Evolutionary conservation across 2,113 vertebrate species (phyloP).

Genomic region (Athene noctua): DNA sequence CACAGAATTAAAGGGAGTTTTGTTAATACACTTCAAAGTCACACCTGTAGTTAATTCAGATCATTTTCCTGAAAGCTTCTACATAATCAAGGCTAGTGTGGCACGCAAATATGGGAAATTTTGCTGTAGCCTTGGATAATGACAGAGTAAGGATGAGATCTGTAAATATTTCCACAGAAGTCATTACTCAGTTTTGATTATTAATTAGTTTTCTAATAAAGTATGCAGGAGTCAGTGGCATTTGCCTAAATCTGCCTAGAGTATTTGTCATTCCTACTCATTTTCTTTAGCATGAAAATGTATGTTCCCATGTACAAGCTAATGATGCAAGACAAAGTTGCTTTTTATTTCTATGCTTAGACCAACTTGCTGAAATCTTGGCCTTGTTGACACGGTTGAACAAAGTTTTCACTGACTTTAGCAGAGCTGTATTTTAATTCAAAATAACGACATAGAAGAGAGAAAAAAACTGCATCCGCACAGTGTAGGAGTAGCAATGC

Average conservation of each 20-base stretch:
- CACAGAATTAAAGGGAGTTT: not conserved
- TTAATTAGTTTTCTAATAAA: slow-evolving; percentile 13
- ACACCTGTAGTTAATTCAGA: not conserved
- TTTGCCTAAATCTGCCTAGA: slow-evolving; percentile 18
- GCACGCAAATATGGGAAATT: not conserved
- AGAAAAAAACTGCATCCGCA: fast-evolving
- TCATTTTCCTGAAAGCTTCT: not conserved
- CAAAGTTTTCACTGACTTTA: not conserved
- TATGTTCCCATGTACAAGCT: not conserved
- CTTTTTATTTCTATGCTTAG: not conserved
- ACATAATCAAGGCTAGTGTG: not conserved
- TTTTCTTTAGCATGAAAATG: not conserved
- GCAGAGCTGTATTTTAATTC: not conserved
- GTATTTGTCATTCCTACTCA: not conserved
- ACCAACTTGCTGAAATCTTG: not conserved
- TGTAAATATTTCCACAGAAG: slow-evolving; percentile 9
- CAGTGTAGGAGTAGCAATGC: not conserved
- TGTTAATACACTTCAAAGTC: not conserved
- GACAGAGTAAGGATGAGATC: not conserved
- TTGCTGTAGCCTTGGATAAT: not conserved
- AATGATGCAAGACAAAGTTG: not conserved
- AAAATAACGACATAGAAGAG: not conserved
- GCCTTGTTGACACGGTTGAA: not conserved
- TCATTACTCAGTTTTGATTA: not conserved
- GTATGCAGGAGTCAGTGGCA: not conserved